phyloP scores from a whole-genome alignment of 2,113 vertebrate genomes.

The Scopus umbretta region DNA sequence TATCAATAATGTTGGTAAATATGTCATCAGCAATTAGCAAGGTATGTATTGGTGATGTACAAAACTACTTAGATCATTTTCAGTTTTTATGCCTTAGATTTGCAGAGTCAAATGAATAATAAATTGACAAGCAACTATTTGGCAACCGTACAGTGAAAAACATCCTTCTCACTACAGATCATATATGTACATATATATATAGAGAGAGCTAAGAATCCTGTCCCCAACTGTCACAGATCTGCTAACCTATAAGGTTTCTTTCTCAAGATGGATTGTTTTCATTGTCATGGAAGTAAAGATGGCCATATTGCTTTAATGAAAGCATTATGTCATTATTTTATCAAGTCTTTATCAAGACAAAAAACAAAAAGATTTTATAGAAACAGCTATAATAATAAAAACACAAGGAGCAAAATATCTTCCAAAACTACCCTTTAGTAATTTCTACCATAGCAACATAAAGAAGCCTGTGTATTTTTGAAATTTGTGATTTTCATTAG shows the following conservation, averaged over 20 bases:
- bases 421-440: background rate
- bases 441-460: background rate
- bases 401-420: background rate
- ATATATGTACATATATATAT: background rate
- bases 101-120: background rate
- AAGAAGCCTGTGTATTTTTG: background rate
- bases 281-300: background rate
- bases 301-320: background rate
- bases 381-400: background rate
- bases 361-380: background rate
- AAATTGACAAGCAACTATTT: background rate
- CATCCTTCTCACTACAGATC: background rate
- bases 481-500: background rate
- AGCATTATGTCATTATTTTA: background rate
- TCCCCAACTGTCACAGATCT: background rate
- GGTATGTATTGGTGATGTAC: background rate
- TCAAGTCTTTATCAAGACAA: background rate
- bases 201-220: background rate
- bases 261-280: background rate
- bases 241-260: background rate
- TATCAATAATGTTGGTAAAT: background rate
- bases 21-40: background rate
- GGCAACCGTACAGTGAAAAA: background rate
- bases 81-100: background rate
- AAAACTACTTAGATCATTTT: background rate